Evolutionary conservation across 2,113 vertebrate genomes (phyloP), one percentile per base, ranked within the genome.

Genomic region (Megaceryle torquata): DNA sequence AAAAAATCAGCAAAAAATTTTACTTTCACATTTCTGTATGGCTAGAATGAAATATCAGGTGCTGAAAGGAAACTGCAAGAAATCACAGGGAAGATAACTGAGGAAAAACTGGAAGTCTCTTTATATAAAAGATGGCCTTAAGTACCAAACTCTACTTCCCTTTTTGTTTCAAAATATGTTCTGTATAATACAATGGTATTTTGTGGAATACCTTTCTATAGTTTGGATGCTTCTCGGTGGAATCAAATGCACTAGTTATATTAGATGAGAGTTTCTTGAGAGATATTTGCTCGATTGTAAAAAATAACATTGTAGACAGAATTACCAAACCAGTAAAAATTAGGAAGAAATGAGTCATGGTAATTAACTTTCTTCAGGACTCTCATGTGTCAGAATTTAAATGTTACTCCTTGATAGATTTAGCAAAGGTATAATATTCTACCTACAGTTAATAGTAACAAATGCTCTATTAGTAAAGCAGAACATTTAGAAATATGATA

Each of bases 401-500:
- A 94, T 95, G 69, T 88, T 94, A 90, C 51, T 93, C 74, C 71
- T 81, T 92, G 94, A 91, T 77, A 95, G 82, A 88, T 95, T 95
- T 95, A 94, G 54, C 60, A 89, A 71, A 93, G 88, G 35, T 88
- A 44, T 60, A 88, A 91, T 85, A 94, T 94, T 75, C 28, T 70
- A 51, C 79, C 64, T 74, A 79, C 37, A 85, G 24, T 33, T 97
- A 88, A 94, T 61, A 65, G 76, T 91, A 97, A 95, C 78, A 97
- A 96, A 92, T 91, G 59, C 76, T 94, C 54, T 92, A 70, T 95
- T 97, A 96, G 83, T 74, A 96, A 96, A 97, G 50, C 57, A 92
- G 94, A 97, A 76, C 51, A 77, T 90, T 88, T 97, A 92, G 74
- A 96, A 97, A 97, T 86, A 97, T 89, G 77, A 91, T 92, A 59